Evolutionary conservation across 2,888 invertebrate species (phyloP).

Genomic region (Beris chalybata): DNA sequence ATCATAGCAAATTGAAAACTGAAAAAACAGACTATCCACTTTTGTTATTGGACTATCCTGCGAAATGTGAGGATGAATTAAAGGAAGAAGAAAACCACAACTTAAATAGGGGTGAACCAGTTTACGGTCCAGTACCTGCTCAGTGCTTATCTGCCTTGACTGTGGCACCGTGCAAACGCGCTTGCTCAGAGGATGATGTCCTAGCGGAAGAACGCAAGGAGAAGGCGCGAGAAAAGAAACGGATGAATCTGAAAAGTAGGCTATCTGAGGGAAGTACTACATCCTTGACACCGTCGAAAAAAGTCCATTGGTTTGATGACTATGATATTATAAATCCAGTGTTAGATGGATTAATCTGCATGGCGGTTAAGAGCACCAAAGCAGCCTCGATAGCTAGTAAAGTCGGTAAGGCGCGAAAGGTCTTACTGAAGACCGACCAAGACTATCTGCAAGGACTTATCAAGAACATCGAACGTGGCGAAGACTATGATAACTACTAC

Average conservation of each 20-base stretch:
- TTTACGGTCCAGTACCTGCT: not conserved
- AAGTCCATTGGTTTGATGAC: slow-evolving; percentile 43
- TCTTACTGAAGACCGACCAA: slow-evolving; percentile 49
- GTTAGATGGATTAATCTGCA: slow-evolving; percentile 45
- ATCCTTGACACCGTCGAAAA: slow-evolving; percentile 47
- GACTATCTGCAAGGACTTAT: slow-evolving; percentile 47
- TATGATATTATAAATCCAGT: slow-evolving; percentile 45
- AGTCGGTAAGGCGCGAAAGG: slow-evolving; percentile 46
- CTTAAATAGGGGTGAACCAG: not conserved
- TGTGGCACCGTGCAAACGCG: slow-evolving; percentile 39
- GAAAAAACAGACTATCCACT: slow-evolving; percentile 8
- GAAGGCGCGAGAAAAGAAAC: slow-evolving; percentile 28
- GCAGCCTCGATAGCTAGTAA: not conserved
- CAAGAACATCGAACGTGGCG: slow-evolving; percentile 46
- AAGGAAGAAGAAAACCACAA: not conserved
- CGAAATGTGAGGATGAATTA: slow-evolving; percentile 13
- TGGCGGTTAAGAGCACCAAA: not conserved
- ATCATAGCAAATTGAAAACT: slow-evolving; percentile 31
- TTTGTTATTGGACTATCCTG: slow-evolving; percentile 19
- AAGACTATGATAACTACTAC: slow-evolving; percentile 53
- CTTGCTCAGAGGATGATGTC: slow-evolving; percentile 38
- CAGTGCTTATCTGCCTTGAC: slow-evolving; percentile 41
- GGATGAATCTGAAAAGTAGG: slow-evolving; percentile 25
- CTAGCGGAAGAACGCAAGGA: slow-evolving; percentile 7
- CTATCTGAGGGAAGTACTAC: slow-evolving; percentile 46